These are phyloP conservation scores for Tachuris rubrigastra DNA, from an alignment of 2,113 vertebrate genomes.

Conservation along the genomic window DNA sequence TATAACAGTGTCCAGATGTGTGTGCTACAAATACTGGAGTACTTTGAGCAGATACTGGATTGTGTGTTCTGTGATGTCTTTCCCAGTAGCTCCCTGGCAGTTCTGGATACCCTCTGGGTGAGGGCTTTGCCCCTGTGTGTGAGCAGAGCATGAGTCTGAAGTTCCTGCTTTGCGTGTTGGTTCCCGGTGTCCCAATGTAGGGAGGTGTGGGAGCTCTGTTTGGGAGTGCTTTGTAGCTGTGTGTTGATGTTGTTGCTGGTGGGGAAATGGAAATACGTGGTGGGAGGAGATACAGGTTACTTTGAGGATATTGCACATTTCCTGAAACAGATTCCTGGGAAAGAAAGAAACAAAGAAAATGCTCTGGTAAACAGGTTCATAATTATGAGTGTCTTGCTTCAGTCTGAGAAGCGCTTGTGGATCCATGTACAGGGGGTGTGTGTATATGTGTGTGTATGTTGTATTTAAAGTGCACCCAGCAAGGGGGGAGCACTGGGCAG, in stretches of 20 bases:
- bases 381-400: not conserved
- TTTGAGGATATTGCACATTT: not conserved
- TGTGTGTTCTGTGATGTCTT: not conserved
- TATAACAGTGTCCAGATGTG: not conserved
- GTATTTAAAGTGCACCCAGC: not conserved
- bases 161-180: not conserved
- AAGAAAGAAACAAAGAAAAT: not conserved
- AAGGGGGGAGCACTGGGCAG: not conserved
- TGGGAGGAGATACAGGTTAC: not conserved
- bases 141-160: not conserved
- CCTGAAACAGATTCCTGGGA: not conserved
- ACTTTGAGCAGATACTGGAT: not conserved
- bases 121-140: not conserved
- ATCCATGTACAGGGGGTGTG: fast-evolving
- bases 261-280: not conserved
- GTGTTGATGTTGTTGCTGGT: not conserved
- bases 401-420: not conserved
- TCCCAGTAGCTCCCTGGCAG: not conserved
- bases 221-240: not conserved
- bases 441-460: not conserved
- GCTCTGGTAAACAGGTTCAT: not conserved
- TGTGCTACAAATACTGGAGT: not conserved
- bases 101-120: not conserved
- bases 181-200: not conserved
- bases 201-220: not conserved